phyloP scores from a whole-genome alignment of 2,113 vertebrate species.

The Lycaon pictus region DNA sequence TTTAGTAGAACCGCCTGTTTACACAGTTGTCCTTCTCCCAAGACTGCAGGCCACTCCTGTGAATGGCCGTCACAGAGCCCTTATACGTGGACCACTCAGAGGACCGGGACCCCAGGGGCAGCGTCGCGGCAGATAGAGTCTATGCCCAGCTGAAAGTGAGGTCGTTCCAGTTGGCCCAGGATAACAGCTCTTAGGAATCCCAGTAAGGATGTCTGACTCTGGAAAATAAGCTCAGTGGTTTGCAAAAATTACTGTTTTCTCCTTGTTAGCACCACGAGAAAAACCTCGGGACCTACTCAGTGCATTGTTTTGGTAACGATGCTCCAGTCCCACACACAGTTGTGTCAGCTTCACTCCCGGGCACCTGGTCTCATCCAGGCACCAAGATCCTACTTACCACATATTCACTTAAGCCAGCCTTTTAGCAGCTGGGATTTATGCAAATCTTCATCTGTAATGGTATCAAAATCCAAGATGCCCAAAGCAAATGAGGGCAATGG shows the following conservation, averaged over 20 bases:
- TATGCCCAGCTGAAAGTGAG: fast-evolving
- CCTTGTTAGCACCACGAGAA: neutral
- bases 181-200: neutral
- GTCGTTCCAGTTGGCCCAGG: neutral
- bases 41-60: neutral
- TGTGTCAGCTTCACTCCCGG: neutral
- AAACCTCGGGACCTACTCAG: neutral
- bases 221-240: neutral
- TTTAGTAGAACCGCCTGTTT: neutral
- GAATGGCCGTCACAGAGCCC: neutral
- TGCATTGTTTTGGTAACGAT: neutral
- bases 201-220: neutral
- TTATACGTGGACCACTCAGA: neutral
- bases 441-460: slow-evolving; percentile 62
- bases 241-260: neutral
- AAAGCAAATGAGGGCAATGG: slow-evolving; percentile 49
- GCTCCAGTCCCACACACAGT: slow-evolving; percentile 57
- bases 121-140: fast-evolving
- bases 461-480: slow-evolving; percentile 57
- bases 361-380: slow-evolving; percentile 19
- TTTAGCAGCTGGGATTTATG: slow-evolving; percentile 55
- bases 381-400: slow-evolving; percentile 66
- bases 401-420: slow-evolving; percentile 35
- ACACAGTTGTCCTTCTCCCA: neutral
- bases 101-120: neutral